Evolutionary conservation across 2,797 vertebrate genomes (phyloP), one percentile per base, ranked within the genome.

Genomic region (Smutsia temminckii): DNA sequence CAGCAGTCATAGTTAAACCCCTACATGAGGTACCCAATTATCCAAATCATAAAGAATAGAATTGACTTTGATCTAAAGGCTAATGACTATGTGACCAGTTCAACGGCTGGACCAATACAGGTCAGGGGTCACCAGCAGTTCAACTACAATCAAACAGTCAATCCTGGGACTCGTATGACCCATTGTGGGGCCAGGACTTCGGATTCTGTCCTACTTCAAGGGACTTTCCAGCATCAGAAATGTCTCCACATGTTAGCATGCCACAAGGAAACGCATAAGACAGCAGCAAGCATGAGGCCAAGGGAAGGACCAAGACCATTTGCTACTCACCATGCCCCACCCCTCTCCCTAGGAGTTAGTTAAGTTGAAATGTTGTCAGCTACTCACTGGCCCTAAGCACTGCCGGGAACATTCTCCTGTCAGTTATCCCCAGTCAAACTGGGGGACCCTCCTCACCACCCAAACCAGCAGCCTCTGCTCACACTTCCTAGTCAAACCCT

Each of bases 61-160:
- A 80, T 18, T 37, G 83, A 57, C 61, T 93, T 88, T 91, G 75
- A 84, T 53, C 55, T 84, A 80, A 86, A 96, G 49, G 53, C 66
- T 42, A 84, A 89, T 68, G 78, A 57, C 49, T 21, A 46, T n/a
- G 51, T 37, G 37, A 86, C 20, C 27, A 74, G 46, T 55, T 53
- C 34, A 69, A 68, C 6, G 20, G 37, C 72, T 95, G 1, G 53
- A 74, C 92, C 80, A 94, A 0, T 51, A 69, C 11, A 89, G 40
- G 61, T 85, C 89, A 57, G 42, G 59, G 42, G 57, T 81, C 32
- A 66, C 25, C 20, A 87, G 68, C n/a, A 37, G 55, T 75, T 86
- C 37, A 49, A 66, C 68, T 10, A 27, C 55, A 57, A 80, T n/a
- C 69, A 83, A 49, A 46, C 21, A 69, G 78, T 55, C 69, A 84